Base-by-base conservation (phyloP, 2,113 vertebrate genomes). In the Xiphophorus couchianus region DNA sequence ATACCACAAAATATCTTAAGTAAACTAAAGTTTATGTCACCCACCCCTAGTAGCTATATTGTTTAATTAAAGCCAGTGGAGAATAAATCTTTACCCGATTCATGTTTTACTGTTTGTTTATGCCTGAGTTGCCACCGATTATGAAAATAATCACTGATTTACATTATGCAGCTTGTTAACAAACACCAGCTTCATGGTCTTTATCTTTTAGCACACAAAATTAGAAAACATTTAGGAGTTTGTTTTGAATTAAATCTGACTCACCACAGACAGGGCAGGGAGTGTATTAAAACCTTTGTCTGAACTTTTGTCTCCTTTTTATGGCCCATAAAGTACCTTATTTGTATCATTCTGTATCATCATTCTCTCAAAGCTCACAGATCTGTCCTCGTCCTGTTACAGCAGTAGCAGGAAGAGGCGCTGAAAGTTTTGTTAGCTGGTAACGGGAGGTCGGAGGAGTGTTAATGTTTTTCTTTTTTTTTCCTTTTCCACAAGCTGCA, bases 401-500 rank as follows among this genome's bases (percentile, higher is more conserved):
- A 88, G 79, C 68, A 71, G 51, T 73, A 64, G 66, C 51, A 67
- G 78, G 80, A 88, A 86, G 63, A 85, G 84, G 71, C 83, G 80
- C 76, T 82, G 69, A 91, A 84, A 76, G 62, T 65, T 62, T 77
- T 74, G 62, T 75, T 81, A 64, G 29, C 68, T 90, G 75, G 81
- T 81, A 79, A 78, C 80, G 66, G 78, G 84, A 89, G 84, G 88
- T 78, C 76, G 4, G 70, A 78, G 80, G 33, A 1, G 2, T 42
- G 44, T 48, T 48, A 5, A 48, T 48, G 44, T 48, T 48, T 48
- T 19, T 82, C 14, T 86, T 85, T 76, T 73, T 73, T 30, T 51
- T 31, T 81, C 70, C 63, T 89, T 81, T 92, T 94, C 93, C 95
- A 96, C 96, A 96, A 97, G 96, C 96, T 96, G 96, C 95, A 96